Conservation (phyloP, 2,113 vertebrate genomes). For the Crocuta crocuta region DNA sequence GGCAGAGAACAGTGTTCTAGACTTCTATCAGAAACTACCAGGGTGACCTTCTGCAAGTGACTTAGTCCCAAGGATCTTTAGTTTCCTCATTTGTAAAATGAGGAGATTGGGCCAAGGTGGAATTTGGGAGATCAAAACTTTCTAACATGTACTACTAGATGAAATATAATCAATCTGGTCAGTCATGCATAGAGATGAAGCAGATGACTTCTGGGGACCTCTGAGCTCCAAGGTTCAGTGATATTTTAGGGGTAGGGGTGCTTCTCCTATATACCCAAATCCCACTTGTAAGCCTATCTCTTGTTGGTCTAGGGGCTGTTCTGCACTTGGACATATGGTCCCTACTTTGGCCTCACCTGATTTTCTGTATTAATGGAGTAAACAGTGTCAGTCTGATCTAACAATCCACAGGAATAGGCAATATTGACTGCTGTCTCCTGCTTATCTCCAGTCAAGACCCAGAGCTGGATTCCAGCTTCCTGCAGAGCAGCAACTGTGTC, state of each 20-base stretch:
- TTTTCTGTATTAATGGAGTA: conserved; percentile 94
- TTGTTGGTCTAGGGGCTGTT: background rate
- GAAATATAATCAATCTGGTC: background rate
- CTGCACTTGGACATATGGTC: background rate
- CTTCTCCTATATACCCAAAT: background rate
- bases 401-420: conserved; percentile 94
- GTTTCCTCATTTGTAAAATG: background rate
- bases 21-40: background rate
- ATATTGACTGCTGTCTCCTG: conserved; percentile 97
- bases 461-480: conserved; percentile 95
- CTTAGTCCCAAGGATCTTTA: background rate
- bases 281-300: accelerated
- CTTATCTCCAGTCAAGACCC: conserved; percentile 98
- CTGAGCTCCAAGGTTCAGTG: background rate
- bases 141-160: background rate
- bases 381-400: conserved; percentile 92
- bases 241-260: background rate
- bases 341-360: conserved; percentile 87
- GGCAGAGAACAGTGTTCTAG: background rate
- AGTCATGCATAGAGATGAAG: background rate
- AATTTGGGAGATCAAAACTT: background rate
- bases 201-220: background rate
- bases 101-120: background rate
- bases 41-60: background rate
- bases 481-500: conserved; percentile 92